Evolutionary conservation across 1,140 invertebrate species (phyloP).

Genomic region (Drosophila pseudoobscura): DNA sequence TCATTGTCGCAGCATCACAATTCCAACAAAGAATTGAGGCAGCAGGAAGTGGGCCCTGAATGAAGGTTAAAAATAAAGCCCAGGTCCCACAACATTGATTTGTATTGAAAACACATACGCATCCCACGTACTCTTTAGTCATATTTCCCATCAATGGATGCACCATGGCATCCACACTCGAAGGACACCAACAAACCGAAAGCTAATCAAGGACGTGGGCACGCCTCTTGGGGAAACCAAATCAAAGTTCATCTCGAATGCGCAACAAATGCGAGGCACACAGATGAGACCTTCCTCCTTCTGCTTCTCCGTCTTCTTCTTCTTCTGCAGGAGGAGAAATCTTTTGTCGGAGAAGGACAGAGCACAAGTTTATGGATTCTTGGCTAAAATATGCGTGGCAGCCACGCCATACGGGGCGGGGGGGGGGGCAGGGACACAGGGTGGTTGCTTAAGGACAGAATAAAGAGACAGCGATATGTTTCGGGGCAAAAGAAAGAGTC

Average conservation of each 20-base stretch:
- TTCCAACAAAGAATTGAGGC: conserved; percentile 16
- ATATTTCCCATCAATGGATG: conserved; percentile 3
- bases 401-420: conserved; percentile 29
- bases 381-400: conserved; percentile 40
- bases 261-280: conserved; percentile 38
- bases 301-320: background rate
- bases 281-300: background rate
- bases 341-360: conserved; percentile 31
- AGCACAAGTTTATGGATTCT: conserved; percentile 51
- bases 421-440: background rate
- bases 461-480: too few species aligned
- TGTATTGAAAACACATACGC: conserved; percentile 20
- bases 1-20: conserved; percentile 57
- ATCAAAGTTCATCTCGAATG: conserved; percentile 48
- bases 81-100: conserved; percentile 19
- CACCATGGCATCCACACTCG: conserved; percentile 17
- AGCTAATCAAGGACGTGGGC: conserved; percentile 48
- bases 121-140: too few species aligned
- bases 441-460: background rate
- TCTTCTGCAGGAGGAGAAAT: conserved; percentile 11
- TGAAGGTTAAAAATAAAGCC: conserved; percentile 43
- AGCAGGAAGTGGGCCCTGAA: conserved; percentile 30
- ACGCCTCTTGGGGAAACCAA: conserved; percentile 6
- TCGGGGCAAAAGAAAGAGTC: conserved; percentile 1
- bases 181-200: conserved; percentile 15